Evolutionary conservation across 1,140 invertebrate genomes (phyloP).

Genomic region (Drosophila kurseongensis): DNA sequence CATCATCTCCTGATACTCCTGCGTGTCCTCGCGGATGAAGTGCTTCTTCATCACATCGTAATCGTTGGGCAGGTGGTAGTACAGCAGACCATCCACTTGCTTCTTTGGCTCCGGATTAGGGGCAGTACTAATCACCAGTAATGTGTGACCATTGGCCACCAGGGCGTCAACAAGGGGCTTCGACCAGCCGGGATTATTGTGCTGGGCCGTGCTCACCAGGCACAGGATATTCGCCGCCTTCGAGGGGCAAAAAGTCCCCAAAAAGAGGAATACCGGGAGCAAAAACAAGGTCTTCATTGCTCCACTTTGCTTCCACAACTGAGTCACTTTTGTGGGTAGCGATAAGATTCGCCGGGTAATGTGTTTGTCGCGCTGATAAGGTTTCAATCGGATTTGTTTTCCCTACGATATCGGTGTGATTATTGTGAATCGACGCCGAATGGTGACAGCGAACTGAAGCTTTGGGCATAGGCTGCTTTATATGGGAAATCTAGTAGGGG

Average conservation of each 20-base stretch:
- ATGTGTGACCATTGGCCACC: slow-evolving; percentile 46
- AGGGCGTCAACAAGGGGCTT: slow-evolving; percentile 48
- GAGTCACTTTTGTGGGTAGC: slow-evolving; percentile 28
- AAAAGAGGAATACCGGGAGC: slow-evolving; percentile 20
- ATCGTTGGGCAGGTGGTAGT: slow-evolving; percentile 27
- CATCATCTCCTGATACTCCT: slow-evolving; percentile 15
- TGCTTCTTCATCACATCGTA: slow-evolving; percentile 57
- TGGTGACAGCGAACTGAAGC: not conserved
- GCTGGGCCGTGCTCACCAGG: slow-evolving; percentile 46
- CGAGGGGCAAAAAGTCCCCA: not conserved
- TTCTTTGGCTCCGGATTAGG: not conserved
- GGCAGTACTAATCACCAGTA: slow-evolving; percentile 42
- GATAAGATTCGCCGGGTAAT: slow-evolving; percentile 43
- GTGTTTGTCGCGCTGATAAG: slow-evolving; percentile 28
- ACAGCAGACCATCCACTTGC: slow-evolving; percentile 2
- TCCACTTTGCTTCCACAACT: slow-evolving; percentile 3
- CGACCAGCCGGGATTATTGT: slow-evolving; percentile 58
- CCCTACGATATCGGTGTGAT: not conserved
- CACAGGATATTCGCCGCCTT: slow-evolving; percentile 50
- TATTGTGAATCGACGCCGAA: not conserved
- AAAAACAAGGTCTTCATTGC: slow-evolving; percentile 34
- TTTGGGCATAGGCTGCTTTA: not conserved
- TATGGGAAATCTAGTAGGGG: not conserved
- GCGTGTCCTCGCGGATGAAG: slow-evolving; percentile 2
- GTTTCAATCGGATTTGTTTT: not conserved